Evolutionary conservation across 2,888 invertebrate genomes (phyloP).

Genomic region (Macrostomum cliftonense): DNA sequence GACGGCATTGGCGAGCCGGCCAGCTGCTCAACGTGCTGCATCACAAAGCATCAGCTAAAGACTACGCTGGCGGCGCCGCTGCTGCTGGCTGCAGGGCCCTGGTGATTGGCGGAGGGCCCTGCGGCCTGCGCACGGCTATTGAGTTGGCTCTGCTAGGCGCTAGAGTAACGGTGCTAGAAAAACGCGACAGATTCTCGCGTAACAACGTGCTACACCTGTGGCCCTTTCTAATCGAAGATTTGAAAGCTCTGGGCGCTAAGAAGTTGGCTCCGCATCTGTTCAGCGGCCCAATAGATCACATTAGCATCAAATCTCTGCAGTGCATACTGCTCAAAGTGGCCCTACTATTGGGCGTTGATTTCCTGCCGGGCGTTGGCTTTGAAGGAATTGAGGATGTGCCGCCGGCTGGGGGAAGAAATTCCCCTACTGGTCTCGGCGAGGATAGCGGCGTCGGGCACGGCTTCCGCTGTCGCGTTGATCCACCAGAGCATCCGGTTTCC

Average conservation of each 20-base stretch:
- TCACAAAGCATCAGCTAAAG: too few species aligned
- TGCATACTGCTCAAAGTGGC: constrained; percentile 86
- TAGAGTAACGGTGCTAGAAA: constrained; percentile 73
- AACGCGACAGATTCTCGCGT: constrained; percentile 55
- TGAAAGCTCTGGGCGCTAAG: constrained; percentile 77
- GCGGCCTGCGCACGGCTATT: constrained; percentile 78
- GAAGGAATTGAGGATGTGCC: constrained; percentile 45
- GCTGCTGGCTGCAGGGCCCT: constrained; percentile 43
- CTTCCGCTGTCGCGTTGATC: not conserved
- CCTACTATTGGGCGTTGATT: constrained; percentile 74
- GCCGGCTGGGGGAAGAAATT: too few species aligned
- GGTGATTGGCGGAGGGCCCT: constrained; percentile 85
- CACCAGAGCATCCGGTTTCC: not conserved
- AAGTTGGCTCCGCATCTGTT: constrained; percentile 97
- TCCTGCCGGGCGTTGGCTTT: constrained; percentile 68
- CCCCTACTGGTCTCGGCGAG: constrained; percentile 51
- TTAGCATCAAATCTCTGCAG: constrained; percentile 85
- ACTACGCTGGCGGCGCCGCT: too few species aligned
- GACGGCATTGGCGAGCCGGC: too few species aligned
- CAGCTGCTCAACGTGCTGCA: too few species aligned
- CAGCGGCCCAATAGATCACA: constrained; percentile 91
- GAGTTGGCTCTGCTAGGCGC: constrained; percentile 86
- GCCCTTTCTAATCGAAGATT: constrained; percentile 91
- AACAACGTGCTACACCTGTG: constrained; percentile 94
- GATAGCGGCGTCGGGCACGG: constrained; percentile 16